phyloP scores from a whole-genome alignment of 30 jellyfish, hydroid and myxozoan species.

The Cassiopea andromeda region DNA sequence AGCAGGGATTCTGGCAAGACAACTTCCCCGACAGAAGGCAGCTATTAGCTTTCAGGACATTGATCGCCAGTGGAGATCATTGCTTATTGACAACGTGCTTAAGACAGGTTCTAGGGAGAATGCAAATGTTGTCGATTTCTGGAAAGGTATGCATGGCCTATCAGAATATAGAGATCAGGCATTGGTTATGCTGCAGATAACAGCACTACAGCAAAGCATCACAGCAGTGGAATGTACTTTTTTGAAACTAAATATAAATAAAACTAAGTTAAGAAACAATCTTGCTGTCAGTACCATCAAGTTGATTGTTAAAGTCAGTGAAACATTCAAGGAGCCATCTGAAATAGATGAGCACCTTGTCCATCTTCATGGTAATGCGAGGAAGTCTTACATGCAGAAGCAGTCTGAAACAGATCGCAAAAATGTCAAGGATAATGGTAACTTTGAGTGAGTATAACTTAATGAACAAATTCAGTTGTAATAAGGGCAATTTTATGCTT shows the following conservation, averaged over 20 bases:
- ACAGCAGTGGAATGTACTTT: slow-evolving; percentile 66
- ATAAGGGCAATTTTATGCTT: no score
- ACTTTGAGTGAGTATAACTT: neutral
- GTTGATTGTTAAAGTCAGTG: slow-evolving; percentile 66
- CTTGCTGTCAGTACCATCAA: slow-evolving; percentile 51
- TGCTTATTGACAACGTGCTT: slow-evolving; percentile 26
- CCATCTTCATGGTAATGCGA: slow-evolving; percentile 8
- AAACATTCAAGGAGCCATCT: slow-evolving; percentile 26
- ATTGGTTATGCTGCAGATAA: slow-evolving; percentile 46
- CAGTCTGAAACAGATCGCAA: neutral
- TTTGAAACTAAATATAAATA: slow-evolving; percentile 42
- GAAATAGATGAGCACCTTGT: slow-evolving; percentile 1
- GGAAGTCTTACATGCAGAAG: slow-evolving; percentile 8
- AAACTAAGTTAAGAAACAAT: slow-evolving; percentile 39
- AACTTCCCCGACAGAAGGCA: neutral
- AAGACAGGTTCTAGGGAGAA: slow-evolving; percentile 39
- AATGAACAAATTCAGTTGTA: no score
- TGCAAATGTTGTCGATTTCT: slow-evolving; percentile 11
- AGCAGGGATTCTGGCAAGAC: neutral
- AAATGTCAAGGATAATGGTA: slow-evolving; percentile 8
- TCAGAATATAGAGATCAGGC: slow-evolving; percentile 36
- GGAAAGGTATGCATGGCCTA: slow-evolving; percentile 29
- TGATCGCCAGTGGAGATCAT: slow-evolving; percentile 67
- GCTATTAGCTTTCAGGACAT: slow-evolving; percentile 35
- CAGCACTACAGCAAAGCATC: slow-evolving; percentile 66